phyloP scores from a whole-genome alignment of 2,797 vertebrate genomes.

The Galagoides demidoff region DNA sequence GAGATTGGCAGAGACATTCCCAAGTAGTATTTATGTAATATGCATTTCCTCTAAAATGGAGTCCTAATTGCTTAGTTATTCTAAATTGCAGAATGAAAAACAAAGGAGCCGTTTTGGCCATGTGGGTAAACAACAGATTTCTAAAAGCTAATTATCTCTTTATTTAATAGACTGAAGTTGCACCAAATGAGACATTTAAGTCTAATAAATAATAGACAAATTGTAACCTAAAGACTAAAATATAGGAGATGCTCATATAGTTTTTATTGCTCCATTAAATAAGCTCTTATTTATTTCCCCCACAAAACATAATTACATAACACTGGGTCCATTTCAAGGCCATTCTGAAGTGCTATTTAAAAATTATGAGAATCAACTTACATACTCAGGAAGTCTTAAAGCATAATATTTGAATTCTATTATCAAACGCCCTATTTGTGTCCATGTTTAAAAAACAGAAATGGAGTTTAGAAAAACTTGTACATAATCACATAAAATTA shows the following conservation, averaged over 20 bases:
- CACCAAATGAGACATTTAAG: slow-evolving; percentile 81
- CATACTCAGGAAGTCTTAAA: slow-evolving; percentile 60
- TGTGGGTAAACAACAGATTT: slow-evolving; percentile 81
- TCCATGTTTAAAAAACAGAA: slow-evolving; percentile 63
- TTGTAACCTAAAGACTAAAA: slow-evolving; percentile 80
- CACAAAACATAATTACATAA: slow-evolving; percentile 69
- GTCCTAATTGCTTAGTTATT: slow-evolving; percentile 79
- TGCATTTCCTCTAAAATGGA: slow-evolving; percentile 80
- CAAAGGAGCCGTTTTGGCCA: slow-evolving; percentile 76
- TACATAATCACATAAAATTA: slow-evolving; percentile 57
- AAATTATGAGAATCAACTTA: slow-evolving; percentile 76
- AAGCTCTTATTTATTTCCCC: slow-evolving; percentile 77
- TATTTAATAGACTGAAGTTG: slow-evolving; percentile 80
- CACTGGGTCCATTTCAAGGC: slow-evolving; percentile 62
- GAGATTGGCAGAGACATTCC: slow-evolving; percentile 71
- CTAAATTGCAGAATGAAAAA: slow-evolving; percentile 76
- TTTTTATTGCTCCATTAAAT: slow-evolving; percentile 80
- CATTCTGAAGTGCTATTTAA: slow-evolving; percentile 44
- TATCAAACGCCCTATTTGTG: slow-evolving; percentile 62
- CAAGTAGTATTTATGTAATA: slow-evolving; percentile 77
- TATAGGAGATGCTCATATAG: slow-evolving; percentile 76
- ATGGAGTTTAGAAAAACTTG: slow-evolving; percentile 53
- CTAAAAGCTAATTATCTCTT: slow-evolving; percentile 80
- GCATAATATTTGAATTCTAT: slow-evolving; percentile 55
- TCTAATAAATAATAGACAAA: slow-evolving; percentile 83